Evolutionary conservation across 2,113 vertebrate genomes (phyloP).

Genomic region (Ia io): DNA sequence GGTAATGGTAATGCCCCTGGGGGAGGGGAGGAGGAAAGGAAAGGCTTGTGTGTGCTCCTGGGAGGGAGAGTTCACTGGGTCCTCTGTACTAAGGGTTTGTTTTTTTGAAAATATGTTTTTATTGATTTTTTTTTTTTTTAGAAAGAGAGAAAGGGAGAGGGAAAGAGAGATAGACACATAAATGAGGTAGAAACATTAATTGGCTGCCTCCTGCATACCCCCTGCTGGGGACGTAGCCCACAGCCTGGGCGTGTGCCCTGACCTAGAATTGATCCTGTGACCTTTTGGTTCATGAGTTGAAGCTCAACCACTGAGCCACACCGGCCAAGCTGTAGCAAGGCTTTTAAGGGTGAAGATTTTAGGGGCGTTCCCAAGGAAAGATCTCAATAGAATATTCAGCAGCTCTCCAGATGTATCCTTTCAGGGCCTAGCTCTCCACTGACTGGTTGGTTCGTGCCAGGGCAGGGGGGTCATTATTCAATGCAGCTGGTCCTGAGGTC

Average conservation of each 20-base stretch:
- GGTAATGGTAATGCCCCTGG: neutral
- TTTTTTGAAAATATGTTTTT: too few relatives aligned
- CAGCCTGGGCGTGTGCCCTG: too few relatives aligned
- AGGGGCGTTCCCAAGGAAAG: neutral
- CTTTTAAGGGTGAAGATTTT: neutral
- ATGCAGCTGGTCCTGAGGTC: neutral
- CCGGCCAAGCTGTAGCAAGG: neutral
- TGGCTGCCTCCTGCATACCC: too few relatives aligned
- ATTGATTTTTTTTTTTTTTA: too few relatives aligned
- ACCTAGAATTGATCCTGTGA: too few relatives aligned
- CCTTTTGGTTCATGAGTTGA: too few relatives aligned
- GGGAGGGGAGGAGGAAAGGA: neutral
- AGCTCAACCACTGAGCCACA: too few relatives aligned
- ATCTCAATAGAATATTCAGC: neutral
- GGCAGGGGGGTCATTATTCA: neutral
- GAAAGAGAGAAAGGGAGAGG: too few relatives aligned
- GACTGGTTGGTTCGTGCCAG: neutral
- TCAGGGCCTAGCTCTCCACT: neutral
- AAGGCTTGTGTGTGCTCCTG: neutral
- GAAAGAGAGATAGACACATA: too few relatives aligned
- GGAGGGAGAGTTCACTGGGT: neutral
- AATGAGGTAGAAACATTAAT: too few relatives aligned
- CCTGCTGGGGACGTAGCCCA: too few relatives aligned
- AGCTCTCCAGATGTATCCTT: neutral
- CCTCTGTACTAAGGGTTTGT: neutral